phyloP scores from a whole-genome alignment of 2,797 vertebrate genomes.

The Propithecus perrieri region DNA sequence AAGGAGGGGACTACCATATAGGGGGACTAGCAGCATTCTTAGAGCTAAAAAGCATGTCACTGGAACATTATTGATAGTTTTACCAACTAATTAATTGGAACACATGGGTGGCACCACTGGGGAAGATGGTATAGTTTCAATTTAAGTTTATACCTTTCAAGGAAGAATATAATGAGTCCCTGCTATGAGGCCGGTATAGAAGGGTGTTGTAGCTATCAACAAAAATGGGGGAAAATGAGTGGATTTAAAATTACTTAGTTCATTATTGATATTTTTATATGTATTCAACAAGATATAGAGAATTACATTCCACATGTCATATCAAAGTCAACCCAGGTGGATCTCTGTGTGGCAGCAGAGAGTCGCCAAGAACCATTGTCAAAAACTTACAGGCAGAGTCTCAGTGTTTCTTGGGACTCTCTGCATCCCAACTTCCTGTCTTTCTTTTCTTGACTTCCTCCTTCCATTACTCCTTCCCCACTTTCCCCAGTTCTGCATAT shows the following conservation, averaged over 20 bases:
- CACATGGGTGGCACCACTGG: neutral
- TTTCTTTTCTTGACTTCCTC: too few relatives aligned
- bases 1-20: too few relatives aligned
- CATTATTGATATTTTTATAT: neutral
- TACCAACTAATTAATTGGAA: neutral
- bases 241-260: neutral
- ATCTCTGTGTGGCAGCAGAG: neutral
- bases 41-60: neutral
- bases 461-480: accelerated
- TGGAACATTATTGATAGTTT: neutral
- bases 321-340: neutral
- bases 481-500: neutral
- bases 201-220: neutral
- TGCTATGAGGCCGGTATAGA: neutral
- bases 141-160: neutral
- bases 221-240: neutral
- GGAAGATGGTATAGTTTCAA: neutral
- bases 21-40: neutral
- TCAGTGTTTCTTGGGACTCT: too few relatives aligned
- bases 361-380: accelerated
- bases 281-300: neutral
- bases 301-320: neutral
- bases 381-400: neutral
- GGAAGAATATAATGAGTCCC: neutral
- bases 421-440: neutral